phyloP scores from a whole-genome alignment of 2,113 vertebrate species.

The Lates calcarifer region DNA sequence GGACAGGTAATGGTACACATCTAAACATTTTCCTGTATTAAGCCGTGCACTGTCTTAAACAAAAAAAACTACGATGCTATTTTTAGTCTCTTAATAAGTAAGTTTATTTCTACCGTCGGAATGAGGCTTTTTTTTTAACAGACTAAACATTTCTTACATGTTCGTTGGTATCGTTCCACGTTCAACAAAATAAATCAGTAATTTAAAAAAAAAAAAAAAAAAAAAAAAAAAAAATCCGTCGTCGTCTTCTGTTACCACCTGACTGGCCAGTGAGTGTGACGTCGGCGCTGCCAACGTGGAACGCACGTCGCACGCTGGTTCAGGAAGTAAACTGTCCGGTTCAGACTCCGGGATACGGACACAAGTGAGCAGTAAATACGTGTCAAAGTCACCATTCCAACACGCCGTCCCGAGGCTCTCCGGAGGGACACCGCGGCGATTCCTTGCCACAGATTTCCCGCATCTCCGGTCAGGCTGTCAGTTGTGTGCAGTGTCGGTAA shows the following conservation, averaged over 20 bases:
- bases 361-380: constrained; percentile 13
- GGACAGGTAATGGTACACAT: not conserved
- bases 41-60: not conserved
- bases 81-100: too few relatives aligned
- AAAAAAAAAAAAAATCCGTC: too few relatives aligned
- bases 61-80: too few relatives aligned
- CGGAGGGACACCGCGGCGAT: not conserved
- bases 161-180: not conserved
- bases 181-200: not conserved
- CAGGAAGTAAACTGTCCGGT: constrained; percentile 71
- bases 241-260: not conserved
- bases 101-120: too few relatives aligned
- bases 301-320: constrained; percentile 51
- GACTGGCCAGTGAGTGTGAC: constrained; percentile 52
- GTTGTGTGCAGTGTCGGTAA: constrained; percentile 33
- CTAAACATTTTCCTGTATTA: not conserved
- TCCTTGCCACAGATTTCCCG: too few relatives aligned
- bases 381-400: not conserved
- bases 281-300: constrained; percentile 77
- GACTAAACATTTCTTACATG: too few relatives aligned
- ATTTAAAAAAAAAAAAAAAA: not conserved
- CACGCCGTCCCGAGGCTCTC: not conserved
- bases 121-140: too few relatives aligned
- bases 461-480: not conserved
- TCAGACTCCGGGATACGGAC: not conserved